These are phyloP conservation scores for Elephas maximus DNA, from an alignment of 2,113 vertebrate species.

Conservation along the genomic window DNA sequence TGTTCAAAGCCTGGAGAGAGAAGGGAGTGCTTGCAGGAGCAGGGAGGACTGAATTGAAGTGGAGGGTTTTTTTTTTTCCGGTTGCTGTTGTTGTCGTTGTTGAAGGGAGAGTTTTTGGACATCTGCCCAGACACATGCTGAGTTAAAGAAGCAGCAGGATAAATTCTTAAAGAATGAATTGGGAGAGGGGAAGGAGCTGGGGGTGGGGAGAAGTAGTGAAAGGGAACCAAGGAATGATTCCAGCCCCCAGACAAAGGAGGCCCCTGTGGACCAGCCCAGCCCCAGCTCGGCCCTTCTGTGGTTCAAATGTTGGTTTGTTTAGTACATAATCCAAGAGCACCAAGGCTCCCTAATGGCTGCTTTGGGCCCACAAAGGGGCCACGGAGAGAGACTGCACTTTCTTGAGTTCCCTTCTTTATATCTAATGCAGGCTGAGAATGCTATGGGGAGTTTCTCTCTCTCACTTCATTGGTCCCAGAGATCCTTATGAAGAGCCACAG, in stretches of 20 bases:
- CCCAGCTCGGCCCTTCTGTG: conserved; percentile 51
- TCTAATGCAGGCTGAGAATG: background rate
- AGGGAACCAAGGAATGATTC: conserved; percentile 71
- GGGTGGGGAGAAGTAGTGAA: conserved; percentile 79
- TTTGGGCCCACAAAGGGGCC: conserved; percentile 69
- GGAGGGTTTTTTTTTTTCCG: conserved; percentile 83
- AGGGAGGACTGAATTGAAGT: conserved; percentile 82
- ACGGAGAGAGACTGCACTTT: conserved; percentile 52
- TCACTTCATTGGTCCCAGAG: background rate
- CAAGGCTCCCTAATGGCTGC: conserved; percentile 41
- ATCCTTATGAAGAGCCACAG: background rate
- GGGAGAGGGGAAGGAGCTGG: conserved; percentile 82
- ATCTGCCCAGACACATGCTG: conserved; percentile 98
- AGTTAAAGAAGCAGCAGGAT: conserved; percentile 90
- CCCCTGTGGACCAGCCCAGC: conserved; percentile 73
- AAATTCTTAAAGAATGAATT: conserved; percentile 90
- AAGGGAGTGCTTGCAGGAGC: conserved; percentile 26
- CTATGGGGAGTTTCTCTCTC: background rate
- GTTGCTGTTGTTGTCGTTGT: conserved; percentile 86
- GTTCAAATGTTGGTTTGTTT: conserved; percentile 78
- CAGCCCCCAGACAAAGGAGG: conserved; percentile 86
- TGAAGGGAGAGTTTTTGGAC: conserved; percentile 93
- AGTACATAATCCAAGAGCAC: conserved; percentile 28
- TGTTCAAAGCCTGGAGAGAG: conserved; percentile 86
- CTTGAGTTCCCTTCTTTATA: conserved; percentile 53